Evolutionary conservation across 2,113 vertebrate species (phyloP).

Genomic region (Oncorhynchus clarkii): DNA sequence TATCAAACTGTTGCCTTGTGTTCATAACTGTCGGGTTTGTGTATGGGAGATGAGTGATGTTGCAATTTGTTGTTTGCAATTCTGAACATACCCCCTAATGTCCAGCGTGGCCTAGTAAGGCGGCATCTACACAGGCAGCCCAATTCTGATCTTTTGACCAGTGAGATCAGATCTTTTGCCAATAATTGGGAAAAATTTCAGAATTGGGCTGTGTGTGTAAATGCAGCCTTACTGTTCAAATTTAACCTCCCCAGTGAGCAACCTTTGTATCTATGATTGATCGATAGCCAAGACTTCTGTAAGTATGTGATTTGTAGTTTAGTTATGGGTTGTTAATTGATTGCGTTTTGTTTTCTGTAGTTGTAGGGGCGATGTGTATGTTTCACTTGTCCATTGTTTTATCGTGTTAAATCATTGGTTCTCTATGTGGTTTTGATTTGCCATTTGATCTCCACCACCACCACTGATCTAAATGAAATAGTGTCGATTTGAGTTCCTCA

Average conservation of each 20-base stretch:
- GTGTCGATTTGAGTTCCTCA: not conserved
- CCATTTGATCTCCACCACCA: not conserved
- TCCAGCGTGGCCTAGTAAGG: too few relatives aligned
- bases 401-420: not conserved
- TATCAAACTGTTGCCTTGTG: too few relatives aligned
- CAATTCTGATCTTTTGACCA: too few relatives aligned
- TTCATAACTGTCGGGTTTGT: too few relatives aligned
- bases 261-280: not conserved
- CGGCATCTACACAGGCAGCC: too few relatives aligned
- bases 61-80: too few relatives aligned
- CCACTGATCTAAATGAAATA: not conserved
- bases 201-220: too few relatives aligned
- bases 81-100: too few relatives aligned
- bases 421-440: not conserved
- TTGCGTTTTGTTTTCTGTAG: not conserved
- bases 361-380: not conserved
- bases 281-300: not conserved
- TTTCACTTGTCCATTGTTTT: not conserved
- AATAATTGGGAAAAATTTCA: too few relatives aligned
- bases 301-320: not conserved
- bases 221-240: not conserved
- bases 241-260: not conserved
- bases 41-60: too few relatives aligned
- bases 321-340: not conserved
- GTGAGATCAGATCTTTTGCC: too few relatives aligned